A percentile compares a stretch with the other conserved stretches of the same genome.
Evolutionary conservation across 1,140 invertebrate genomes (phyloP).

Genomic region (Euschistus heros): DNA sequence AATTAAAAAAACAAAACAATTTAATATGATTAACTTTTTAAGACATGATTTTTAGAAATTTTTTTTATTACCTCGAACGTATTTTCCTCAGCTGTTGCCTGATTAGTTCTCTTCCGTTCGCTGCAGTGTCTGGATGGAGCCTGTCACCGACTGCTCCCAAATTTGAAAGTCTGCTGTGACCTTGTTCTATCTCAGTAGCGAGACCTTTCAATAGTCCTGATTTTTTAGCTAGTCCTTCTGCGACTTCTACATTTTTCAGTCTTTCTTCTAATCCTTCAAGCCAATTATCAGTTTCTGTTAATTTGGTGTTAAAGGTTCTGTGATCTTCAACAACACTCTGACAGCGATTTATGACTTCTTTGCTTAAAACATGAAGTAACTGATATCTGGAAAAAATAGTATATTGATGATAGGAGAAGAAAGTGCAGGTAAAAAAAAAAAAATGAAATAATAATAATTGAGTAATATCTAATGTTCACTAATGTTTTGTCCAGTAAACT

Average conservation of each 20-base stretch:
- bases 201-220: constrained; percentile 62
- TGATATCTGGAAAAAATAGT: constrained; percentile 75
- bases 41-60: not conserved
- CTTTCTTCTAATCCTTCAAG: constrained; percentile 64
- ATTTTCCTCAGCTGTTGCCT: constrained; percentile 65
- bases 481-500: too few species aligned
- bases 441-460: too few species aligned
- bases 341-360: constrained; percentile 81
- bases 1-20: too few species aligned
- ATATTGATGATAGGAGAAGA: too few species aligned
- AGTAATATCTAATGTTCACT: too few species aligned
- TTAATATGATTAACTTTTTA: not conserved
- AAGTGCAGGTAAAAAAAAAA: too few species aligned
- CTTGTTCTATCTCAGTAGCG: constrained; percentile 70
- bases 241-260: constrained; percentile 39
- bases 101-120: constrained; percentile 77
- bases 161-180: constrained; percentile 56
- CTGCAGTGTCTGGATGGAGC: constrained; percentile 80
- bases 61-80: constrained; percentile 43
- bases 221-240: constrained; percentile 39
- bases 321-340: constrained; percentile 77
- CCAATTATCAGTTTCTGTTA: constrained; percentile 65
- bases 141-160: constrained; percentile 69
- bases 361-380: constrained; percentile 64
- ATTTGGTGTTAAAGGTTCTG: constrained; percentile 63